These are phyloP conservation scores for Lordiphosa andalusiaca DNA, from an alignment of 2,888 invertebrate species.

Conservation along the genomic window DNA sequence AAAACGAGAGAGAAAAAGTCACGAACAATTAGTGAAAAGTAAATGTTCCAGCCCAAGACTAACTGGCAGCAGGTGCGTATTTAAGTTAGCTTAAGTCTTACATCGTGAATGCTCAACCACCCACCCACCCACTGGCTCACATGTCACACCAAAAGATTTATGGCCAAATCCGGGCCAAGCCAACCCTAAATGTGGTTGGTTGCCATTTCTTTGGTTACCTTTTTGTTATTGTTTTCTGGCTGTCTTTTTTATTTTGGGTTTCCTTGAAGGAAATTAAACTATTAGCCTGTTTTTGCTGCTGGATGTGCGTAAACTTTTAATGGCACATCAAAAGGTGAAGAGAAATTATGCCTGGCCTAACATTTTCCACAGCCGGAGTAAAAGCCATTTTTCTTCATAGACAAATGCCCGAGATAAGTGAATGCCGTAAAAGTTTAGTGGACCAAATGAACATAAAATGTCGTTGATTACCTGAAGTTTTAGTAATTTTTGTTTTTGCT, in stretches of 20 bases:
- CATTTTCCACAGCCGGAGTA: constrained; percentile 16
- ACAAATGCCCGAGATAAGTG: constrained; percentile 52
- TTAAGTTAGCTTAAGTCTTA: not conserved
- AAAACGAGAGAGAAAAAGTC: constrained; percentile 17
- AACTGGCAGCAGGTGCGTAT: too few species aligned
- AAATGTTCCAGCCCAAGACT: constrained; percentile 22
- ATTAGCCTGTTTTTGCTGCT: constrained; percentile 39
- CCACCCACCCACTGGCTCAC: constrained; percentile 22
- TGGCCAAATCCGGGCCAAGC: constrained; percentile 28
- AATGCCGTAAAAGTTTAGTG: constrained; percentile 62
- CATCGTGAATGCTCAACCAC: constrained; percentile 15
- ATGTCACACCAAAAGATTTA: constrained; percentile 61
- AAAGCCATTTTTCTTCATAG: constrained; percentile 41
- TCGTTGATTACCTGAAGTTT: constrained; percentile 56
- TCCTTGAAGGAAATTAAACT: constrained; percentile 63
- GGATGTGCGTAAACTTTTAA: constrained; percentile 57
- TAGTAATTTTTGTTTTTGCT: not conserved
- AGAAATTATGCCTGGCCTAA: constrained; percentile 34
- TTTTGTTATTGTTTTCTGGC: constrained; percentile 28
- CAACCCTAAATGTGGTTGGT: constrained; percentile 12
- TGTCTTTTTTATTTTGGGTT: constrained; percentile 16
- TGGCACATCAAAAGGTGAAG: constrained; percentile 50
- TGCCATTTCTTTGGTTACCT: constrained; percentile 38
- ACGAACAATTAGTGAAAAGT: constrained; percentile 47
- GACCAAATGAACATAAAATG: constrained; percentile 63